Conservation (phyloP, 1,140 invertebrate genomes). For the Antheraea mylitta region DNA sequence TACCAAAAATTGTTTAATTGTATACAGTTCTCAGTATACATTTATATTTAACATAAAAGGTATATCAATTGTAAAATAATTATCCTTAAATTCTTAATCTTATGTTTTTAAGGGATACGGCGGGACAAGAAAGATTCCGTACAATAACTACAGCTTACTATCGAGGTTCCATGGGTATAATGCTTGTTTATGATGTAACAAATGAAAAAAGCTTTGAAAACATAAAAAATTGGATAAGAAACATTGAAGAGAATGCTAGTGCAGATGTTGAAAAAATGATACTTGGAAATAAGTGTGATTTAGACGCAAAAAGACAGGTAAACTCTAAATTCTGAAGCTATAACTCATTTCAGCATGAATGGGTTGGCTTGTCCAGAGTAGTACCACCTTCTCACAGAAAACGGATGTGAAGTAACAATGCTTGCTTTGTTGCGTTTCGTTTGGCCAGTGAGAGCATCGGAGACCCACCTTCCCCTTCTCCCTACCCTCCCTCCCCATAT, state of each 20-base stretch:
- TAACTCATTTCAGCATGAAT: background rate
- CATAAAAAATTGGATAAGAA: slow-evolving; percentile 98
- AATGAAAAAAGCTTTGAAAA: slow-evolving; percentile 99
- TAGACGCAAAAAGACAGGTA: slow-evolving; percentile 98
- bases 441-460: no score
- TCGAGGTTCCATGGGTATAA: slow-evolving; percentile 98
- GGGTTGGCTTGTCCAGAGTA: no score
- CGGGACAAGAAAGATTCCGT: slow-evolving; percentile 96
- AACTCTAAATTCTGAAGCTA: slow-evolving; percentile 46
- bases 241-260: slow-evolving; percentile 99
- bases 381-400: no score
- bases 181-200: slow-evolving; percentile 99
- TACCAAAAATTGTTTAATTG: no score
- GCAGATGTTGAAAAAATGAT: slow-evolving; percentile 99
- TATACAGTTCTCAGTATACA: no score
- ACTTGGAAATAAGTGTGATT: slow-evolving; percentile 99
- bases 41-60: no score
- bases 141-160: slow-evolving; percentile 99
- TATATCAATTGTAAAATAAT: no score
- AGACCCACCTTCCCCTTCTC: no score
- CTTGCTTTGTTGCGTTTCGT: no score
- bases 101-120: slow-evolving; percentile 87
- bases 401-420: no score
- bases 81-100: background rate
- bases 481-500: no score